A percentile compares a stretch with the other conserved stretches of the same genome.
Evolutionary conservation across 2,888 invertebrate species (phyloP).

Genomic region (Mesochorus sp.): DNA sequence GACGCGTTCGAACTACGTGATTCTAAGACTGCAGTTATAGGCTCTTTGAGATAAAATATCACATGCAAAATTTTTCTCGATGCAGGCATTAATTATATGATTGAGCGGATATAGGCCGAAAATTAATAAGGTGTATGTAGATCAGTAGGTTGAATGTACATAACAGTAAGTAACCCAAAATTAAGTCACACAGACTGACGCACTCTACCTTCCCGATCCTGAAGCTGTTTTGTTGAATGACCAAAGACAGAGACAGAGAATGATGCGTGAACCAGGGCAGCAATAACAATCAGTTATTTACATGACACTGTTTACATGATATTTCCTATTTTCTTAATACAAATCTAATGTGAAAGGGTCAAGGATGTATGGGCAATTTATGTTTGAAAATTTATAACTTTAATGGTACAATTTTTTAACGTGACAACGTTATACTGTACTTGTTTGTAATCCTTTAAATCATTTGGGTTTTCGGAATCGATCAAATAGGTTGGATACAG

Average conservation of each 20-base stretch:
- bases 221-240: slow-evolving; percentile 82
- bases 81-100: slow-evolving; percentile 63
- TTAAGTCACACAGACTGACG: slow-evolving; percentile 82
- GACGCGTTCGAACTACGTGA: slow-evolving; percentile 2
- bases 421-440: neutral
- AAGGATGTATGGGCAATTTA: neutral
- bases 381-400: neutral
- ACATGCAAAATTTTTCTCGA: slow-evolving; percentile 49
- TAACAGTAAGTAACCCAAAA: slow-evolving; percentile 80
- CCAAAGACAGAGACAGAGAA: slow-evolving; percentile 39
- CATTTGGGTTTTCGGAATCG: neutral
- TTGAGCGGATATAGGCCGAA: slow-evolving; percentile 59
- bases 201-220: slow-evolving; percentile 92
- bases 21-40: neutral
- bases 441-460: neutral
- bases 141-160: slow-evolving; percentile 79
- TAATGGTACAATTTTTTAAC: neutral
- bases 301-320: slow-evolving; percentile 54
- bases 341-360: neutral
- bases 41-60: slow-evolving; percentile 18
- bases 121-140: slow-evolving; percentile 77
- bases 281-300: slow-evolving; percentile 74
- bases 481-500: no score
- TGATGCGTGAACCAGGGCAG: slow-evolving; percentile 76
- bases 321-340: slow-evolving; percentile 15